Base-by-base conservation (phyloP, 1,140 invertebrate genomes). In the Cotesia glomerata region DNA sequence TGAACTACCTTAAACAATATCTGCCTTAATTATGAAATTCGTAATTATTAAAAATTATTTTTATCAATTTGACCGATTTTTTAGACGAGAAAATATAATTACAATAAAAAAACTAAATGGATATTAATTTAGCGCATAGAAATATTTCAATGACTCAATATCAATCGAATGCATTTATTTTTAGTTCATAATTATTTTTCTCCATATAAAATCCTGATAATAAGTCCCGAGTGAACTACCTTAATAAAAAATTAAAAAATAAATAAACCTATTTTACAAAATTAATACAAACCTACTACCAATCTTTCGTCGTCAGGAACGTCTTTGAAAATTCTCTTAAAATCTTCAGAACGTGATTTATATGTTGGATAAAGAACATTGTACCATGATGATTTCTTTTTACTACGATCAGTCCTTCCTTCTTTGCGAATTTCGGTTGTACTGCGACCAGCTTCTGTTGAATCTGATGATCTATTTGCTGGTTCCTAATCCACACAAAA, bases 281-380 rank as follows among this genome's bases (percentile, higher is more conserved):
- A 35, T 34, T 54, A 70, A 18, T 68, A 64, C 70, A n/a, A 84
- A 97, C 96, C 96, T 80, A 97, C 95, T 84, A 98, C 92, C 72
- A 98, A 90, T 78, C 96, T 89, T 86, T 98, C 96, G 81, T 96
- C 95, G 78, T 92, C 90, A 18, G 96, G 95, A 63, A 98, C 90
- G 71, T 97, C 95, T 86, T 96, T 97, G 85, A 98, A 98, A 75
- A 97, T 91, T 82, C 93, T 91, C 81, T 95, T 96, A 83, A 98
- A 98, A 85, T 98, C 95, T 77, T 96, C 95, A 49, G 93, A 95
- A 74, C 94, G 90, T 61, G 95, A 96, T 87, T 98, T 98, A 82
- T 98, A 98, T 0, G 95, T 97, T 36, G 96, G 95, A 87, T 96
- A 97, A 45, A 97, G 88, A 51, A 96, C 91, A 84, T 93, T 94